Conservation (phyloP, 2,888 invertebrate genomes). For the Drosophila formosana region DNA sequence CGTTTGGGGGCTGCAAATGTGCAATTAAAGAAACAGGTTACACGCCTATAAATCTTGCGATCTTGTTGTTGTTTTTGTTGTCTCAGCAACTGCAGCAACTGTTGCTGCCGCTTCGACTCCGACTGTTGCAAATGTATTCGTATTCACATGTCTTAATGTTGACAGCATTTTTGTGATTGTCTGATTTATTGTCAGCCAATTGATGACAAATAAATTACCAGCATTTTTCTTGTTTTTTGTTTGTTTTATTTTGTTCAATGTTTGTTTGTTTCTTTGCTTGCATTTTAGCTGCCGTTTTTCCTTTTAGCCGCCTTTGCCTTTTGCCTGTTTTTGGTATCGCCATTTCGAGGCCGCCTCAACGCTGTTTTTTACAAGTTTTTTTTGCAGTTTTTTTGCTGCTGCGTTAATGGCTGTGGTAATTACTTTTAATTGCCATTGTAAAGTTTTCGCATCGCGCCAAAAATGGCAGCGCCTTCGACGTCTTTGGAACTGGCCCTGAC, state of each 20-base stretch:
- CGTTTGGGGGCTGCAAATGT: conserved; percentile 81
- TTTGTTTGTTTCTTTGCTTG: conserved; percentile 40
- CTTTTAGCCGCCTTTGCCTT: conserved; percentile 53
- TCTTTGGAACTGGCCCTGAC: conserved; percentile 55
- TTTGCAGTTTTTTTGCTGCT: conserved; percentile 35
- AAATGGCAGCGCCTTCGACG: conserved; percentile 66
- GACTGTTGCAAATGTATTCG: conserved; percentile 60
- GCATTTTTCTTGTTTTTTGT: conserved; percentile 52
- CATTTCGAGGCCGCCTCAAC: conserved; percentile 38
- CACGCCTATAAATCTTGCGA: conserved; percentile 83
- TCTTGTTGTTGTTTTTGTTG: conserved; percentile 64
- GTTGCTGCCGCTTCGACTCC: conserved; percentile 23
- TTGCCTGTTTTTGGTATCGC: conserved; percentile 71
- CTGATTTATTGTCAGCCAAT: conserved; percentile 83
- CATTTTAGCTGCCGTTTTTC: conserved; percentile 61
- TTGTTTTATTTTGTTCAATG: conserved; percentile 13
- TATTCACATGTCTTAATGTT: conserved; percentile 81
- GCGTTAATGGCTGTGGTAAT: conserved; percentile 78
- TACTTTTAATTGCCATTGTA: conserved; percentile 78
- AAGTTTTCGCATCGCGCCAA: conserved; percentile 78
- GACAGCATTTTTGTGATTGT: conserved; percentile 84
- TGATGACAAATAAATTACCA: conserved; percentile 80
- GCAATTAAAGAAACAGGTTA: conserved; percentile 85
- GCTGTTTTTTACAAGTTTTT: conserved; percentile 19
- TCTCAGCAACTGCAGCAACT: conserved; percentile 39